A percentile compares a stretch with the other conserved stretches of the same genome.
Conservation (phyloP, 2,888 invertebrate species). For the Sylvicola cinctus region DNA sequence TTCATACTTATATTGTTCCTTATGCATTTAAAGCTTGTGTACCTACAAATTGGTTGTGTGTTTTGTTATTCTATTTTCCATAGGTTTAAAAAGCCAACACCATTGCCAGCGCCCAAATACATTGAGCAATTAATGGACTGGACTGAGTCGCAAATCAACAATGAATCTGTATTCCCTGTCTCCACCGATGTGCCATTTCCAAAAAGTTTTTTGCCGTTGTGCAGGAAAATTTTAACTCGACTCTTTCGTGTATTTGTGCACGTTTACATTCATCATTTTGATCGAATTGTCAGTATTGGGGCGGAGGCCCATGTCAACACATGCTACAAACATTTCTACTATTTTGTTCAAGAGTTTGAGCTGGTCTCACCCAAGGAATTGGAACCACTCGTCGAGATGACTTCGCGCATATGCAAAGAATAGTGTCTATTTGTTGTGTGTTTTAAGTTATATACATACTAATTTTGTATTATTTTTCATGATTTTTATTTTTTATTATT, state of each 20-base stretch:
- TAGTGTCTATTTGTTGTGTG: conserved; percentile 4
- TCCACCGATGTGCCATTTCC: conserved; percentile 75
- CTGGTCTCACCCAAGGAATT: conserved; percentile 64
- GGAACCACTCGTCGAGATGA: conserved; percentile 66
- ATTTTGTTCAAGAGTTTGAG: conserved; percentile 73
- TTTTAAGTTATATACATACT: no score
- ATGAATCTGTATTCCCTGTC: conserved; percentile 68
- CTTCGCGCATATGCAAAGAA: conserved; percentile 46
- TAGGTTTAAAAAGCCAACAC: conserved; percentile 51
- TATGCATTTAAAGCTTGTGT: no score
- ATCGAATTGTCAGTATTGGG: conserved; percentile 64
- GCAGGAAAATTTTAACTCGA: conserved; percentile 72
- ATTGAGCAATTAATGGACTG: conserved; percentile 74
- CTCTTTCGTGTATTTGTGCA: conserved; percentile 82
- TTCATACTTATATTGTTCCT: no score
- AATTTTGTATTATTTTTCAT: no score
- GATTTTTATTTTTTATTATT: no score
- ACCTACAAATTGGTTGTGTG: no score
- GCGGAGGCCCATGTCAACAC: conserved; percentile 87
- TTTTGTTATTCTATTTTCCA: background rate
- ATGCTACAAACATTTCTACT: conserved; percentile 87
- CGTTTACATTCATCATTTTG: conserved; percentile 88
- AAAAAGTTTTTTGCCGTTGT: conserved; percentile 53
- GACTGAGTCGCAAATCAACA: conserved; percentile 78
- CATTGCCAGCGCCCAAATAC: conserved; percentile 65